Conservation (phyloP, 2,113 vertebrate species). For the Podiceps cristatus region DNA sequence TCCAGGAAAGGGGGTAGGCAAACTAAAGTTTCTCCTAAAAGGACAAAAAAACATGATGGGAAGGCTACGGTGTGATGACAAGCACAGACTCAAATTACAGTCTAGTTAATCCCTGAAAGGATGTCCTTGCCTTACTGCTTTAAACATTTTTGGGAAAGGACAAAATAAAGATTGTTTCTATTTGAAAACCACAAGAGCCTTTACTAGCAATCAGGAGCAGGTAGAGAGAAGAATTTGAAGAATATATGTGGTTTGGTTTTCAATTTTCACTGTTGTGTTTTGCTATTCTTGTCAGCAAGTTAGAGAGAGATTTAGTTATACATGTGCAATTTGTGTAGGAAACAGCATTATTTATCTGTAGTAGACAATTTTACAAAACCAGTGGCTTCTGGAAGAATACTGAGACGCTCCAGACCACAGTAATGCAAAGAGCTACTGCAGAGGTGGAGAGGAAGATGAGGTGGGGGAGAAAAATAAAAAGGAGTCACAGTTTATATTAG, state of each 20-base stretch:
- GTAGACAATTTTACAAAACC: background rate
- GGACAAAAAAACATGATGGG: background rate
- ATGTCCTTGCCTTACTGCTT: background rate
- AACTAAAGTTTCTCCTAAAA: background rate
- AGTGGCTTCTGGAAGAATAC: background rate
- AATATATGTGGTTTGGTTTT: background rate
- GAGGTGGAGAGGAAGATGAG: background rate
- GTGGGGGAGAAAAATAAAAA: background rate
- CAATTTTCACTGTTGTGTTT: background rate
- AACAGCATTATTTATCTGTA: background rate
- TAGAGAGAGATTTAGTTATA: background rate
- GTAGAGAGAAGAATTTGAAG: background rate
- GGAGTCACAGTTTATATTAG: background rate
- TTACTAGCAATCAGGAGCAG: background rate
- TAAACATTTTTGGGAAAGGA: background rate
- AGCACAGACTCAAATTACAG: background rate
- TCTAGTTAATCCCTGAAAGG: background rate
- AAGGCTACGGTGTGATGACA: rapidly evolving
- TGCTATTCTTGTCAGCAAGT: background rate
- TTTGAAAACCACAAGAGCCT: background rate
- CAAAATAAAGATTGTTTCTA: background rate
- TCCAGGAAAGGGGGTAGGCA: background rate
- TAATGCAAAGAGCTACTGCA: background rate
- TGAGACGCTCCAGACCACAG: background rate
- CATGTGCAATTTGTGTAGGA: background rate